Base-by-base conservation (phyloP, 2,888 invertebrate genomes). In the Agonopterix arenella region DNA sequence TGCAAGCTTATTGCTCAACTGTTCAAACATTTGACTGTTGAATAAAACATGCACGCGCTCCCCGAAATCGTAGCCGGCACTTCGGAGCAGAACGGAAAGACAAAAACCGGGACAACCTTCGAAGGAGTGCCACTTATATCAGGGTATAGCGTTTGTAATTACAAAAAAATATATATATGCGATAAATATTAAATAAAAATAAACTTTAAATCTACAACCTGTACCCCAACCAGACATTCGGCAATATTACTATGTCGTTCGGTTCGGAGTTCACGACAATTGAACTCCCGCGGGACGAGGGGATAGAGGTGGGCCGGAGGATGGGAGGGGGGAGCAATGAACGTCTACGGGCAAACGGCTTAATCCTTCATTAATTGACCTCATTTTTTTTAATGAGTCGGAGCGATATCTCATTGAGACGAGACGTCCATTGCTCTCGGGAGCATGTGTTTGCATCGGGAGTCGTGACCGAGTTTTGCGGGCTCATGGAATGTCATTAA, bases 71-170 rank as follows among this genome's bases (percentile, higher is more conserved):
- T 66, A 70, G 69, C 63, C 66, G 66, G 66, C 65, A 70, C 71
- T 68, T 66, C 74, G 78, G 84, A 84, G 76, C 82, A 78, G 73
- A 76, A 76, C 89, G 90, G 90, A 88, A 89, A 86, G 83, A 82
- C 83, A 84, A 86, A 89, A 89, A 86, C 89, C 89, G 89, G 90
- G 90, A 90, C 90, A 90, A 90, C 90, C 90, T 89, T 90, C 85
- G 88, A 88, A 83, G 89, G 88, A 85, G 80, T 79, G 81, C 84
- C 82, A 80, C 84, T 78, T 79, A 79, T 76, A 74, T 73, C 72
- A 75, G 83, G 82, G 74, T 79, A 74, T 81, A 84, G 88, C 88
- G 74, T 73, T 28, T 28, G 28, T 28, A 28, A 28, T 28, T 28
- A 28, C 28, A 28, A 28, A 68, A 81, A 85, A 84, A 86, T 83